phyloP scores from a whole-genome alignment of 1,140 invertebrate genomes.

The Odontomachus brunneus region DNA sequence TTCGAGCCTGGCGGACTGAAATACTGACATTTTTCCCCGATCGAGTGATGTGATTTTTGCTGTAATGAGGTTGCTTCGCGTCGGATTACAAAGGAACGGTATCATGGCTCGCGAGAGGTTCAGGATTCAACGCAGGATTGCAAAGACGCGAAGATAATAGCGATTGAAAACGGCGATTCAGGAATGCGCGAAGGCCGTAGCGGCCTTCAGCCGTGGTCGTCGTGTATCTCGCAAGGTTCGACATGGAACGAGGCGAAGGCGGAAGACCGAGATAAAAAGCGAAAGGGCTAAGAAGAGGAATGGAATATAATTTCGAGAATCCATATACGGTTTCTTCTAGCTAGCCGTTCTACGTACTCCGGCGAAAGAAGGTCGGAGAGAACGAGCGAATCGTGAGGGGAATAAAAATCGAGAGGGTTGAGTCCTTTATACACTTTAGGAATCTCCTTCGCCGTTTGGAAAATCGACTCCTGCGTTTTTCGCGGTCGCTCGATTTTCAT shows the following conservation, averaged over 20 bases:
- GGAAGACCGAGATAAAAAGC: conserved; percentile 58
- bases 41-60: background rate
- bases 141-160: conserved; percentile 24
- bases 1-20: background rate
- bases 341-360: conserved; percentile 68
- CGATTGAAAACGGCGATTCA: conserved; percentile 31
- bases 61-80: background rate
- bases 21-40: background rate
- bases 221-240: conserved; percentile 47
- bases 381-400: conserved; percentile 55
- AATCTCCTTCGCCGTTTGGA: conserved; percentile 23
- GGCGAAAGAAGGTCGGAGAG: conserved; percentile 52
- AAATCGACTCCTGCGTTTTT: conserved; percentile 23
- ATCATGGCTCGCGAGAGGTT: conserved; percentile 8
- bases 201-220: conserved; percentile 9
- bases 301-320: conserved; percentile 80
- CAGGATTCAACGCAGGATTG: conserved; percentile 1
- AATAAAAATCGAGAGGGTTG: conserved; percentile 50
- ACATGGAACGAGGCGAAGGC: conserved; percentile 53
- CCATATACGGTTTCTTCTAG: conserved; percentile 69
- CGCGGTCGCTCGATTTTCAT: conserved; percentile 1
- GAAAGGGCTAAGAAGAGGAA: conserved; percentile 64
- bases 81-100: background rate
- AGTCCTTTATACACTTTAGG: conserved; percentile 12
- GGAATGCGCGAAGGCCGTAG: conserved; percentile 20